Evolutionary conservation across 1,140 invertebrate genomes (phyloP).

Genomic region (Cherax destructor): DNA sequence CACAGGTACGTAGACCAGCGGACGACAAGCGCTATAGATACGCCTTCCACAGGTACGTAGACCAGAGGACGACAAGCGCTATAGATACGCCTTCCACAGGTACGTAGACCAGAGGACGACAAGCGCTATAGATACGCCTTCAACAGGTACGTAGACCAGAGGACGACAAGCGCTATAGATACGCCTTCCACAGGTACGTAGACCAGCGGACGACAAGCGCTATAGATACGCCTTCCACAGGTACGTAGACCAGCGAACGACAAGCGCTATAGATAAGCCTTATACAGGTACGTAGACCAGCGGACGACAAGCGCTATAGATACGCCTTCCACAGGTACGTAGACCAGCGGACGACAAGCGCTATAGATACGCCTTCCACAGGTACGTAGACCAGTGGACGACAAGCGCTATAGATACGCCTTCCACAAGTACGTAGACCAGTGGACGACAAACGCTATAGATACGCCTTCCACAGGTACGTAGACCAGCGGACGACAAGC

Average conservation of each 20-base stretch:
- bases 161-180: conserved; percentile 97
- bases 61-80: conserved; percentile 92
- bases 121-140: conserved; percentile 98
- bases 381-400: conserved; percentile 81
- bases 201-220: conserved; percentile 86
- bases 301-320: conserved; percentile 94
- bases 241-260: conserved; percentile 86
- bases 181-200: conserved; percentile 95
- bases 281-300: conserved; percentile 86
- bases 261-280: conserved; percentile 97
- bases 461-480: conserved; percentile 96
- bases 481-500: conserved; percentile 84
- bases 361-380: conserved; percentile 98
- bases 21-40: conserved; percentile 97
- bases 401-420: conserved; percentile 97
- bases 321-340: conserved; percentile 96
- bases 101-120: conserved; percentile 85
- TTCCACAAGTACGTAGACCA: conserved; percentile 89
- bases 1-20: conserved; percentile 83
- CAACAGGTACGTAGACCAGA: conserved; percentile 86
- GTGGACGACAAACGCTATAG: conserved; percentile 94
- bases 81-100: conserved; percentile 98
- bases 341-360: conserved; percentile 86
- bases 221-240: conserved; percentile 99
- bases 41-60: conserved; percentile 93